These are phyloP conservation scores for Argyrosomus japonicus DNA, from an alignment of 2,113 vertebrate species.

Conservation along the genomic window DNA sequence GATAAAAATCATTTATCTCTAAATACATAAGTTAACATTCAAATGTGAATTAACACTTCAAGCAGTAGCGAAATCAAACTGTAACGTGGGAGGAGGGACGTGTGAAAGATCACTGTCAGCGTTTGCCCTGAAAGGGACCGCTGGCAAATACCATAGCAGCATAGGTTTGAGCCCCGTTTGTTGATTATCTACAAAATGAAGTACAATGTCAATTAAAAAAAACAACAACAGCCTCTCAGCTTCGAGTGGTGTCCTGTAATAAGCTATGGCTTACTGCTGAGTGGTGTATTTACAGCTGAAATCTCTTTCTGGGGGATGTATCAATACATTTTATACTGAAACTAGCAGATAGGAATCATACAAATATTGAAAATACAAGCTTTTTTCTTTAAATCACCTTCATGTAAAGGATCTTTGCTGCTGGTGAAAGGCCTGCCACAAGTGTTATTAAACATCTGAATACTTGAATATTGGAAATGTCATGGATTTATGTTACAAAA, in stretches of 20 bases:
- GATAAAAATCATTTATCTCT: constrained; percentile 54
- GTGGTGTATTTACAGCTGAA: constrained; percentile 20
- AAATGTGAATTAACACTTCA: constrained; percentile 79
- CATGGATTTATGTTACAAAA: constrained; percentile 69
- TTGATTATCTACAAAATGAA: constrained; percentile 59
- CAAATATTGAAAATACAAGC: constrained; percentile 47
- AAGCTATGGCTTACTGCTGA: constrained; percentile 60
- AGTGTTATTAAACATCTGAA: constrained; percentile 32
- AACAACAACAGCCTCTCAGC: constrained; percentile 21
- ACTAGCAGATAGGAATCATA: constrained; percentile 27
- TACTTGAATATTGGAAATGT: constrained; percentile 43
- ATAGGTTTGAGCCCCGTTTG: constrained; percentile 67
- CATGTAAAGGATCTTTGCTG: constrained; percentile 54
- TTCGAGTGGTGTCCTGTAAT: neutral
- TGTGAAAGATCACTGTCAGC: constrained; percentile 52
- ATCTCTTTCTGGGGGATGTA: neutral
- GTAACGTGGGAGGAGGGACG: constrained; percentile 41
- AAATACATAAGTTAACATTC: constrained; percentile 84
- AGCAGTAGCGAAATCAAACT: constrained; percentile 72
- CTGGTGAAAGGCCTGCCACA: constrained; percentile 69
- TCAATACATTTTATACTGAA: constrained; percentile 6
- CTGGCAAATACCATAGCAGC: constrained; percentile 76
- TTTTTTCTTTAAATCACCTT: constrained; percentile 12
- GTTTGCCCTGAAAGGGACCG: constrained; percentile 44
- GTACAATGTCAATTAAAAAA: neutral